Conservation (phyloP, 2,888 invertebrate species). For the Xestia xanthographa region DNA sequence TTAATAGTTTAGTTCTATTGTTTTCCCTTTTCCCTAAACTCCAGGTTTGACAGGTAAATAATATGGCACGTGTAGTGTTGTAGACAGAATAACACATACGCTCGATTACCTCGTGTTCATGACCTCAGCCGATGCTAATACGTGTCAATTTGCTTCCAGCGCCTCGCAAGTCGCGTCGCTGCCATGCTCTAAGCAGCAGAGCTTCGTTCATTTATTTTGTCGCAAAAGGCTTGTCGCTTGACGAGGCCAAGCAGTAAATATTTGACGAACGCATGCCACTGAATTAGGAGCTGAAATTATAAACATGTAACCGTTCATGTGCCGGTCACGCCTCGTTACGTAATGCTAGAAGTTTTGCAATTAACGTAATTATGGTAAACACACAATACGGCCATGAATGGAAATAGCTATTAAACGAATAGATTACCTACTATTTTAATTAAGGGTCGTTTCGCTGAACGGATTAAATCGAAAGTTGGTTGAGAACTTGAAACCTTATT, state of each 20-base stretch:
- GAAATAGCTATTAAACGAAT: constrained; percentile 35
- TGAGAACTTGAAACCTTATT: constrained; percentile 37
- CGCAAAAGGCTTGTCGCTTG: background rate
- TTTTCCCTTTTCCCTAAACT: constrained; percentile 12
- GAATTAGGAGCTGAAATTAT: constrained; percentile 44
- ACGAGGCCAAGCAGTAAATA: constrained; percentile 15
- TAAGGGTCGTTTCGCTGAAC: constrained; percentile 19
- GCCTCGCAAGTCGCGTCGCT: background rate
- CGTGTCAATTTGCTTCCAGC: background rate
- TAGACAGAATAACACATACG: background rate
- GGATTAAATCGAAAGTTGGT: constrained; percentile 21
- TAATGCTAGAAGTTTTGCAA: constrained; percentile 35
- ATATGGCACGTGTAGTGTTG: background rate
- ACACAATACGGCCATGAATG: constrained; percentile 38
- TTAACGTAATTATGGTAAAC: constrained; percentile 35
- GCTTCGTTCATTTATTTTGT: background rate
- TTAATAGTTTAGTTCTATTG: background rate
- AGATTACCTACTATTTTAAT: constrained; percentile 28
- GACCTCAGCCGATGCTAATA: background rate
- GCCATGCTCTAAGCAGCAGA: background rate
- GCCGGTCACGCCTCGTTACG: constrained; percentile 43
- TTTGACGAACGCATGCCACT: constrained; percentile 21
- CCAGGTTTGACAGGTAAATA: background rate
- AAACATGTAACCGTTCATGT: constrained; percentile 25
- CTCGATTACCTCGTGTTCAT: background rate